phyloP scores from a whole-genome alignment of 2,113 vertebrate species.

The Nerophis lumbriciformis region DNA sequence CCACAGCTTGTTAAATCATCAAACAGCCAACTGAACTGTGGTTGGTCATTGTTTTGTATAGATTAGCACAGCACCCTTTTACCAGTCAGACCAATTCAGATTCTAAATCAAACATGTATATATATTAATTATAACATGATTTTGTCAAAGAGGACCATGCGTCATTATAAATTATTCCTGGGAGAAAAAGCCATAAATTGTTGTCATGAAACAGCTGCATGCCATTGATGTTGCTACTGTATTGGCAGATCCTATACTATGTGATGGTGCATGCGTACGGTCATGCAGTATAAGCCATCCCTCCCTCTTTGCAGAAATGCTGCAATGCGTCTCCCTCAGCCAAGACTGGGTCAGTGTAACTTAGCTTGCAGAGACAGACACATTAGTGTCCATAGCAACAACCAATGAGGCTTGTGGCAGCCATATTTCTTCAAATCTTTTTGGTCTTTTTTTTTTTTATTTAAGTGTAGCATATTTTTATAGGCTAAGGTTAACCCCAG shows the following conservation, averaged over 20 bases:
- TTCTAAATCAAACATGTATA: no score
- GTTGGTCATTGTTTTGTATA: neutral
- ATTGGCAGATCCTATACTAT: conserved; percentile 28
- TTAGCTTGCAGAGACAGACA: conserved; percentile 54
- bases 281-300: conserved; percentile 36
- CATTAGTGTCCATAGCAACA: conserved; percentile 68
- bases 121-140: no score
- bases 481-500: neutral
- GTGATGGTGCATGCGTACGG: conserved; percentile 38
- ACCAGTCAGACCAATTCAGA: neutral
- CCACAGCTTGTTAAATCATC: conserved; percentile 4
- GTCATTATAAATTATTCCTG: neutral
- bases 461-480: neutral
- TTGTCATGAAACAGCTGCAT: conserved; percentile 30
- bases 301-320: conserved; percentile 66
- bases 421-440: conserved; percentile 6
- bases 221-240: conserved; percentile 10
- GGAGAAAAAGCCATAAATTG: conserved; percentile 44
- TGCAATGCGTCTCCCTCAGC: conserved; percentile 77
- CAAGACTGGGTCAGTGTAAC: conserved; percentile 76
- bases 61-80: neutral
- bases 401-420: conserved; percentile 43
- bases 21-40: neutral
- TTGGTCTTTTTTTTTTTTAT: neutral
- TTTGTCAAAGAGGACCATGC: no score